Evolutionary conservation across 2,888 invertebrate genomes (phyloP).

Genomic region (Troides helena): DNA sequence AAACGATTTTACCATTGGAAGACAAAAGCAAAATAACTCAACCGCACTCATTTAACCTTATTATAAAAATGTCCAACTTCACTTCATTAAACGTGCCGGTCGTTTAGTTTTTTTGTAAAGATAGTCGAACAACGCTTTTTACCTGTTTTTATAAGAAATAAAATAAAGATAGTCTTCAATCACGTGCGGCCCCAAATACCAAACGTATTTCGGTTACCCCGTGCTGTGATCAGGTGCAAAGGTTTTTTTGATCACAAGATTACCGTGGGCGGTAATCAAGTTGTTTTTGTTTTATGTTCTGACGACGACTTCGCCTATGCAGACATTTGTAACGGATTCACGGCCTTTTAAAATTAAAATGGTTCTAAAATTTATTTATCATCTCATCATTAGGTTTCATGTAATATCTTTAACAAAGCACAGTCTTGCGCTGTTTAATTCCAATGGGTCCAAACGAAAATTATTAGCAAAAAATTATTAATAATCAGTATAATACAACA

Average conservation of each 20-base stretch:
- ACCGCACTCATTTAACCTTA: conserved; percentile 5
- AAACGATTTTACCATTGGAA: too few species aligned
- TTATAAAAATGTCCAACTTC: conserved; percentile 12
- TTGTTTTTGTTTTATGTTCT: conserved; percentile 7
- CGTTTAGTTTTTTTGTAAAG: conserved; percentile 12
- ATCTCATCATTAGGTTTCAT: too few species aligned
- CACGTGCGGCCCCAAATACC: conserved; percentile 28
- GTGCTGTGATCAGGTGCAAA: conserved; percentile 23
- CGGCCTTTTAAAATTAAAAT: neutral
- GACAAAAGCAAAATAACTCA: too few species aligned
- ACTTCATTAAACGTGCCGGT: conserved; percentile 2
- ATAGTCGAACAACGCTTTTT: conserved; percentile 14
- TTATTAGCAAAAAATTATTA: too few species aligned
- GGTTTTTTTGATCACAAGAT: conserved; percentile 9
- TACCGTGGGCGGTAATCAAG: conserved; percentile 13
- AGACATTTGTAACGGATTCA: neutral
- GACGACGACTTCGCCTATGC: neutral
- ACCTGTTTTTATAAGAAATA: conserved; percentile 8
- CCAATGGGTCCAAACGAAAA: too few species aligned
- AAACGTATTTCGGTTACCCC: conserved; percentile 24
- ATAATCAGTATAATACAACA: too few species aligned
- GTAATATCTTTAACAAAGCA: too few species aligned
- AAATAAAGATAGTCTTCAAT: conserved; percentile 14
- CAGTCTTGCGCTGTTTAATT: too few species aligned
- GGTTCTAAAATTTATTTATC: too few species aligned